These are phyloP conservation scores for Gorsachius magnificus DNA, from an alignment of 2,797 vertebrate genomes.

Conservation along the genomic window DNA sequence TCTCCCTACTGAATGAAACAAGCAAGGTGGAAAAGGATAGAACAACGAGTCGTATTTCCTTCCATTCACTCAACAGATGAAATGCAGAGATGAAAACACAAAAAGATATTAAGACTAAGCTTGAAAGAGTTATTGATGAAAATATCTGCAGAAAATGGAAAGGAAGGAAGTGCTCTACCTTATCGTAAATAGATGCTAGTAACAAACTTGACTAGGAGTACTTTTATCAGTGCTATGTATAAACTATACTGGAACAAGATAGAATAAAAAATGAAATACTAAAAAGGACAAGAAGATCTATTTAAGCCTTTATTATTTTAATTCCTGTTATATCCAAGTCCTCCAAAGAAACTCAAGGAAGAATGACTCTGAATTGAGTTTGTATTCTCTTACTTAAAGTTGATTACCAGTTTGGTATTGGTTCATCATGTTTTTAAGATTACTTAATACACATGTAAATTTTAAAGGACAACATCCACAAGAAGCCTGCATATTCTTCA, in stretches of 20 bases:
- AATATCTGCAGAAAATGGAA: background rate
- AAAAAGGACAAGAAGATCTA: background rate
- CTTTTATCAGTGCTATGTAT: background rate
- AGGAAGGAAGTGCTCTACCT: background rate
- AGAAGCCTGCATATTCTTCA: background rate
- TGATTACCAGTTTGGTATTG: background rate
- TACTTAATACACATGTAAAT: background rate
- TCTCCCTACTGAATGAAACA: background rate
- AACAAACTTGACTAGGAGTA: background rate
- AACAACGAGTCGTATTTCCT: background rate
- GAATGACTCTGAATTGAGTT: background rate
- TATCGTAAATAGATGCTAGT: background rate
- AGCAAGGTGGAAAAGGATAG: background rate
- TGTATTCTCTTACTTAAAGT: background rate
- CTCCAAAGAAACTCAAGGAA: background rate
- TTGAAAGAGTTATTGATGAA: conserved; percentile 19
- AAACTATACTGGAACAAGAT: background rate
- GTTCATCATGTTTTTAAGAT: background rate
- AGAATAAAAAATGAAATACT: background rate
- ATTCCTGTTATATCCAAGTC: background rate
- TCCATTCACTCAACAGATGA: conserved; percentile 10
- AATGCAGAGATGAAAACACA: conserved; percentile 10
- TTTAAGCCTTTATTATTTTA: background rate
- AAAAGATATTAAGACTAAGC: background rate
- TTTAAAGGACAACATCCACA: background rate